Conservation (phyloP, 2,888 invertebrate genomes). For the Drosophila flavopinicola region DNA sequence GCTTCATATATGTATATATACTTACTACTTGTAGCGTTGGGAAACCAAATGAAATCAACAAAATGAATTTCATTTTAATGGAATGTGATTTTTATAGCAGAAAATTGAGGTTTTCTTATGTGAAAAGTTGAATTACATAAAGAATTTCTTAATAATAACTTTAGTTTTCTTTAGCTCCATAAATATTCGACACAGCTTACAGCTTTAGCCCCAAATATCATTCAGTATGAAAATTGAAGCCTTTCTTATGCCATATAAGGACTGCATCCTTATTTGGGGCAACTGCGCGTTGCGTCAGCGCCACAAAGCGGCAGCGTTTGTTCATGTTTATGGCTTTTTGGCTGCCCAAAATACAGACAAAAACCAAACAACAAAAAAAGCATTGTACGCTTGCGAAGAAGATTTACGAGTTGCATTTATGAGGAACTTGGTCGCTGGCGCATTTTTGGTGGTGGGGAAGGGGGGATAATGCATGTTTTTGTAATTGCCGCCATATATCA, state of each 20-base stretch:
- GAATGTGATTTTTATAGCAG: too few relatives aligned
- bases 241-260: neutral
- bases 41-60: too few relatives aligned
- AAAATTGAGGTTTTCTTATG: too few relatives aligned
- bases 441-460: neutral
- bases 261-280: constrained; percentile 32
- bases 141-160: neutral
- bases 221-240: neutral
- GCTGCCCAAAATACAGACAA: constrained; percentile 21
- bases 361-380: neutral
- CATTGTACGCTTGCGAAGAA: constrained; percentile 55
- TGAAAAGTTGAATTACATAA: neutral
- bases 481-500: constrained; percentile 73
- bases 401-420: constrained; percentile 75
- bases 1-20: too few relatives aligned
- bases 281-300: constrained; percentile 28
- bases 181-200: too few relatives aligned
- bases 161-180: neutral
- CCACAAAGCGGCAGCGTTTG: constrained; percentile 43
- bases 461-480: constrained; percentile 55
- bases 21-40: too few relatives aligned
- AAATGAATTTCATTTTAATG: too few relatives aligned
- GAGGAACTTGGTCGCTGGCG: constrained; percentile 41
- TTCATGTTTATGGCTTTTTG: constrained; percentile 61
- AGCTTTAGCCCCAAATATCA: neutral